phyloP scores from a whole-genome alignment of 2,888 invertebrate genomes.

The Oscheius onirici region DNA sequence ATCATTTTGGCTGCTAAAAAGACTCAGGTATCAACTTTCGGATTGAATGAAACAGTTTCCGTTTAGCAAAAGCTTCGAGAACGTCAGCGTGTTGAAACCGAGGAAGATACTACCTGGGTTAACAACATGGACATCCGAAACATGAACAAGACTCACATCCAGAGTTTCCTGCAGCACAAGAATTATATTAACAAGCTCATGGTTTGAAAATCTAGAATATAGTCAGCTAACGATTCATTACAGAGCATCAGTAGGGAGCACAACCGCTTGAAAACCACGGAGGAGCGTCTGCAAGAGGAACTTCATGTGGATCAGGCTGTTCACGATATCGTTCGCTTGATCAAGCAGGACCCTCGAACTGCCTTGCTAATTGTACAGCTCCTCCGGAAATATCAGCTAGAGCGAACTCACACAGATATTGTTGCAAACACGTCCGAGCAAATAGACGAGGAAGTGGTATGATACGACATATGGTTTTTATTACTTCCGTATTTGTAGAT shows the following conservation, averaged over 20 bases:
- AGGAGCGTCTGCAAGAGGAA: constrained; percentile 62
- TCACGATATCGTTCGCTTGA: constrained; percentile 64
- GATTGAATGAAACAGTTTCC: background rate
- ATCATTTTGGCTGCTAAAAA: constrained; percentile 64
- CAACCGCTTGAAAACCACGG: constrained; percentile 51
- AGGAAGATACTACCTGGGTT: constrained; percentile 34
- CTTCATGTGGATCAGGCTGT: constrained; percentile 66
- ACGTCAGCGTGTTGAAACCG: constrained; percentile 12
- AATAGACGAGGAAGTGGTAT: constrained; percentile 28
- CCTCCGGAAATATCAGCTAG: constrained; percentile 62
- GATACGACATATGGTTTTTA: background rate
- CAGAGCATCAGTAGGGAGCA: constrained; percentile 54
- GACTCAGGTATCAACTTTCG: constrained; percentile 1
- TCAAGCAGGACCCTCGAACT: constrained; percentile 61
- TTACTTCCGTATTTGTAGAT: constrained; percentile 3
- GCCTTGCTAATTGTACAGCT: constrained; percentile 69
- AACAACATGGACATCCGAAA: constrained; percentile 49
- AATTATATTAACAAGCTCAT: constrained; percentile 45
- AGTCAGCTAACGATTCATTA: no score
- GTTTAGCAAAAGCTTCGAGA: constrained; percentile 29
- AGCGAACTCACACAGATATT: constrained; percentile 40
- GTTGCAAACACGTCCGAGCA: background rate
- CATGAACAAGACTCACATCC: constrained; percentile 55
- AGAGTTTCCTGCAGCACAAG: constrained; percentile 58
- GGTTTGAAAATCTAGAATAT: background rate